phyloP scores from a whole-genome alignment of 2,888 invertebrate species.

The Trachelus iudaicus region DNA sequence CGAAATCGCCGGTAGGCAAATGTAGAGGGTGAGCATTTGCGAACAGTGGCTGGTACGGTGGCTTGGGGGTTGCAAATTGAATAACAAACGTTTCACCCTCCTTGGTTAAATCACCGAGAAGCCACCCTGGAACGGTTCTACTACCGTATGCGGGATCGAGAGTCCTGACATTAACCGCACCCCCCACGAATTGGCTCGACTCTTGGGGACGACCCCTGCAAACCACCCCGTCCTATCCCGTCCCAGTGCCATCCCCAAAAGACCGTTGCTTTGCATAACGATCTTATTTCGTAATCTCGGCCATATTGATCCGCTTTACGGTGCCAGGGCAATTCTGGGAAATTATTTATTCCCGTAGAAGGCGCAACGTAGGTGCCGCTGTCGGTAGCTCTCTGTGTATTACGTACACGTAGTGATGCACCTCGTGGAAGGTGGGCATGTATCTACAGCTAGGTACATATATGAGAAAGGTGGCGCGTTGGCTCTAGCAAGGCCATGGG shows the following conservation, averaged over 20 bases:
- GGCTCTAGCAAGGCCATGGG: neutral
- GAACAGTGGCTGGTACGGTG: conserved; percentile 44
- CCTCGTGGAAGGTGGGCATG: neutral
- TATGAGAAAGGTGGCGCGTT: neutral
- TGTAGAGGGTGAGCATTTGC: conserved; percentile 29
- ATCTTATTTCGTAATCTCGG: conserved; percentile 60
- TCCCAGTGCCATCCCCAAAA: conserved; percentile 24
- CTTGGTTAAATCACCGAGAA: conserved; percentile 57
- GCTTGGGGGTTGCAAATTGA: conserved; percentile 55
- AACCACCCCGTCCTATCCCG: conserved; percentile 19
- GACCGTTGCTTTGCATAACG: conserved; percentile 59
- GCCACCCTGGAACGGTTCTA: conserved; percentile 43
- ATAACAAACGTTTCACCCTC: conserved; percentile 63
- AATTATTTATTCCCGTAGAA: conserved; percentile 36
- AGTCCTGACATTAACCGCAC: conserved; percentile 57
- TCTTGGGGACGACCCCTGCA: conserved; percentile 20
- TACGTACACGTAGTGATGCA: neutral
- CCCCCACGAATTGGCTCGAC: conserved; percentile 49
- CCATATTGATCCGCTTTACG: conserved; percentile 59
- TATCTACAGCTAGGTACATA: neutral
- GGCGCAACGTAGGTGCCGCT: neutral
- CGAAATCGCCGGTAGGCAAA: neutral
- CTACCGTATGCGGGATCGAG: conserved; percentile 6
- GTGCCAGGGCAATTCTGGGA: conserved; percentile 25
- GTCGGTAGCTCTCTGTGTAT: neutral